Evolutionary conservation across 64 coral and sea anemone species (phyloP).

Genomic region (Astreopora myriophthalma): DNA sequence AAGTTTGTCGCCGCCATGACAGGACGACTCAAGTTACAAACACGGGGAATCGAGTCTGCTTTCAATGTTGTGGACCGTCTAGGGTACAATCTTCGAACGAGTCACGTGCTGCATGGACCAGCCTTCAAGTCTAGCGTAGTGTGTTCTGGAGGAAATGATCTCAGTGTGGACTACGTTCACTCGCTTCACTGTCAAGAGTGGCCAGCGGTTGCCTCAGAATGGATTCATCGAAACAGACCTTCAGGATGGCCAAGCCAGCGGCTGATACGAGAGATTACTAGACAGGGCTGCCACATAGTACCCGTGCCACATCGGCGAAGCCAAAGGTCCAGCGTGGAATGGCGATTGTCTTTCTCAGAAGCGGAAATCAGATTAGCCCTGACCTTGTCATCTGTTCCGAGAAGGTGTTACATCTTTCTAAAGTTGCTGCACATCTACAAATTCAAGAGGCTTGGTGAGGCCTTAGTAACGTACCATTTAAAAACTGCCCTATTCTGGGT

Average conservation of each 20-base stretch:
- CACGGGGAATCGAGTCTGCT: not conserved
- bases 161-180: conserved; percentile 9
- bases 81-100: conserved; percentile 2
- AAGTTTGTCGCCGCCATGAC: not conserved
- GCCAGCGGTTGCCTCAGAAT: conserved; percentile 12
- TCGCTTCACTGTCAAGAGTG: conserved; percentile 20
- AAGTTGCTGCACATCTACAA: conserved; percentile 12
- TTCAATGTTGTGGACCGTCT: not conserved
- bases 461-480: not conserved
- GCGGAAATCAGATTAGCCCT: not conserved
- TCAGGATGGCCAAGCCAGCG: conserved; percentile 1
- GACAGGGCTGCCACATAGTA: not conserved
- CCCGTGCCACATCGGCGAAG: conserved; percentile 5
- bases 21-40: not conserved
- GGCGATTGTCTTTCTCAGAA: conserved; percentile 7
- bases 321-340: not conserved
- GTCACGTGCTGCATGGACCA: not conserved
- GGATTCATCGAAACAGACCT: not conserved
- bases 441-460: not conserved
- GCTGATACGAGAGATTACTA: conserved; percentile 12
- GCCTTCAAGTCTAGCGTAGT: not conserved
- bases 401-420: not conserved
- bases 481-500: conserved; percentile 13
- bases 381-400: not conserved
- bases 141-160: not conserved